Conservation (phyloP, 2,797 vertebrate genomes). For the Microctenopoma steveboyesi region DNA sequence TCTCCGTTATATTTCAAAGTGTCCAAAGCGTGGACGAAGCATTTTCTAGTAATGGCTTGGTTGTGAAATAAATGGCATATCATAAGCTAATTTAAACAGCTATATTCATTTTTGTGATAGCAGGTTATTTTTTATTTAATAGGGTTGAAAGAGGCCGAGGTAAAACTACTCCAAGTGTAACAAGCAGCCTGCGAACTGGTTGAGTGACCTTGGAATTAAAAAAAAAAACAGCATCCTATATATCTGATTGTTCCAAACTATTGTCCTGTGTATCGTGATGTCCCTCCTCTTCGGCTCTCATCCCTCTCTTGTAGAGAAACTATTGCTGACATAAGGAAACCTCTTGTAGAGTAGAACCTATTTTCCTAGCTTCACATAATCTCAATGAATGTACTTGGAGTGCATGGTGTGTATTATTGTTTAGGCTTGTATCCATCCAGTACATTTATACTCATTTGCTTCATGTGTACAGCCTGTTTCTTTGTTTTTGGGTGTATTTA, state of each 20-base stretch:
- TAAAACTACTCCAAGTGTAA: constrained; percentile 26
- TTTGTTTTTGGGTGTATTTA: constrained; percentile 9
- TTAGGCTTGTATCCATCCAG: constrained; percentile 43
- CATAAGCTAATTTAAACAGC: constrained; percentile 40
- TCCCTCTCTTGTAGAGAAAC: constrained; percentile 63
- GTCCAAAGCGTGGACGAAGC: constrained; percentile 6
- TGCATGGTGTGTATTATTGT: constrained; percentile 57
- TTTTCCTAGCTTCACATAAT: constrained; percentile 66
- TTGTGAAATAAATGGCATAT: constrained; percentile 54
- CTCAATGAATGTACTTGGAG: constrained; percentile 74
- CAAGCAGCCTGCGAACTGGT: constrained; percentile 18
- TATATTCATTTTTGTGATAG: constrained; percentile 10
- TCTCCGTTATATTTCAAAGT: background rate
- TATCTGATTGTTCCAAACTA: constrained; percentile 23
- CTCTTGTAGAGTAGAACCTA: constrained; percentile 64
- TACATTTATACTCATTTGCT: constrained; percentile 49
- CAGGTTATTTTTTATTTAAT: background rate
- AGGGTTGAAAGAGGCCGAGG: constrained; percentile 16
- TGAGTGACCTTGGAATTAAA: constrained; percentile 19
- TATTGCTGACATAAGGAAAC: constrained; percentile 48
- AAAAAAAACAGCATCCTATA: constrained; percentile 14
- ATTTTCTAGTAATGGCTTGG: constrained; percentile 15
- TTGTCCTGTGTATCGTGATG: constrained; percentile 30
- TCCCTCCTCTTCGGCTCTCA: constrained; percentile 43
- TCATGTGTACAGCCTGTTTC: constrained; percentile 53